phyloP scores from a whole-genome alignment of 2,888 invertebrate species.

The Rambutsinella grinnellia region DNA sequence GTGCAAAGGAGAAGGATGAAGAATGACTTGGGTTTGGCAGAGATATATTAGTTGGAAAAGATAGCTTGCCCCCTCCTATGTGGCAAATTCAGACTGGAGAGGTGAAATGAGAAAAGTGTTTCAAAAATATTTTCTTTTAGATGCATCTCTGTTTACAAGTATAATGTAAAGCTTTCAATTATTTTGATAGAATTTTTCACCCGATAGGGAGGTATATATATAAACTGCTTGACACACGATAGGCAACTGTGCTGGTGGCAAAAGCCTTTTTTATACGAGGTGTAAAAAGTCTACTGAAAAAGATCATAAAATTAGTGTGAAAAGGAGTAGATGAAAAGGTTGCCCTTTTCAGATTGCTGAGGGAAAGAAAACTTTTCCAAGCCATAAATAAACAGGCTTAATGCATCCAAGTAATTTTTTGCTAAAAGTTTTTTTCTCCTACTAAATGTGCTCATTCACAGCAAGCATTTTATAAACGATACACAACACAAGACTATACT shows the following conservation, averaged over 20 bases:
- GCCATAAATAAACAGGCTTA: too few species aligned
- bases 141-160: constrained; percentile 40
- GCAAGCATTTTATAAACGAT: too few species aligned
- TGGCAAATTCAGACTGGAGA: constrained; percentile 8
- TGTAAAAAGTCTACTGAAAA: background rate
- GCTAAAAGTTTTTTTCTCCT: too few species aligned
- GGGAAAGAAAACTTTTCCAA: too few species aligned
- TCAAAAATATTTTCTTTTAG: constrained; percentile 16
- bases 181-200: constrained; percentile 40
- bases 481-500: too few species aligned
- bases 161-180: constrained; percentile 7
- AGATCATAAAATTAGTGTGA: too few species aligned
- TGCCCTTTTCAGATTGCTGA: too few species aligned
- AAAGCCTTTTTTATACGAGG: constrained; percentile 25
- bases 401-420: background rate
- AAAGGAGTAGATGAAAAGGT: too few species aligned
- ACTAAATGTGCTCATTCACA: too few species aligned
- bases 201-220: constrained; percentile 32
- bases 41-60: constrained; percentile 44
- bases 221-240: constrained; percentile 44
- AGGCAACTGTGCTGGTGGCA: constrained; percentile 40
- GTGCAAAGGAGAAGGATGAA: constrained; percentile 39
- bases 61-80: constrained; percentile 17
- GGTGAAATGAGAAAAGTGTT: constrained; percentile 24
- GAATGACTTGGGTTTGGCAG: constrained; percentile 48